These are phyloP conservation scores for Rhaphigaster nebulosa DNA, from an alignment of 2,888 invertebrate genomes.

Conservation along the genomic window DNA sequence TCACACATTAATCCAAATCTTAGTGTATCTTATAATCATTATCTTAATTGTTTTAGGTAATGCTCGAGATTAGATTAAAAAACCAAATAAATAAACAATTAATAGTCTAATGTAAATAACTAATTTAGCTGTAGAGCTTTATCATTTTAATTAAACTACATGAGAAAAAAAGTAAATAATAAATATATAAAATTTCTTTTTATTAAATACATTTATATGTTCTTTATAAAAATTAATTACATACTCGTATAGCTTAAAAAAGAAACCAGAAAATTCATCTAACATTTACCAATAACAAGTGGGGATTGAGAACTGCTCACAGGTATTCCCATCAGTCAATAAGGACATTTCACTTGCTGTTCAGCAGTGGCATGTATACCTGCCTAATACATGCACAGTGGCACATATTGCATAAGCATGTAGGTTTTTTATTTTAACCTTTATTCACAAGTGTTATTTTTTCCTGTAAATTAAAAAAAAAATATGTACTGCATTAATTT, in stretches of 20 bases:
- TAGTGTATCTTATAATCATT: not conserved
- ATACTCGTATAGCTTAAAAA: not conserved
- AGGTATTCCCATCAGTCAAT: conserved; percentile 33
- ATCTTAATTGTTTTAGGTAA: not conserved
- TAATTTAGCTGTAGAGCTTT: not conserved
- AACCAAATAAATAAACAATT: not conserved
- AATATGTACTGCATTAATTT: not conserved
- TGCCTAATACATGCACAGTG: not conserved
- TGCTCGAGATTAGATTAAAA: not conserved
- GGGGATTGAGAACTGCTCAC: not conserved
- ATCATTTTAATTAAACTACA: not conserved
- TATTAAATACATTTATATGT: not conserved
- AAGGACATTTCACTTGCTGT: not conserved
- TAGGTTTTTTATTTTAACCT: not conserved
- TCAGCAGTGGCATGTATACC: not conserved
- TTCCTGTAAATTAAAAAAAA: not conserved
- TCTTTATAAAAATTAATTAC: not conserved
- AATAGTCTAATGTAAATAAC: not conserved
- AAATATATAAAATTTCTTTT: not conserved
- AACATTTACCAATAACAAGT: not conserved
- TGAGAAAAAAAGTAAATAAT: not conserved
- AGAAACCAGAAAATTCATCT: not conserved
- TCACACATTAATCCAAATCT: not conserved
- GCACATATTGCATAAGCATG: not conserved
- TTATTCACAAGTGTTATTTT: not conserved